Percentiles rank a stretch among this genome's conserved stretches.
Evolutionary conservation across 2,797 vertebrate genomes (phyloP).

Genomic region (Calcarius lapponicus): DNA sequence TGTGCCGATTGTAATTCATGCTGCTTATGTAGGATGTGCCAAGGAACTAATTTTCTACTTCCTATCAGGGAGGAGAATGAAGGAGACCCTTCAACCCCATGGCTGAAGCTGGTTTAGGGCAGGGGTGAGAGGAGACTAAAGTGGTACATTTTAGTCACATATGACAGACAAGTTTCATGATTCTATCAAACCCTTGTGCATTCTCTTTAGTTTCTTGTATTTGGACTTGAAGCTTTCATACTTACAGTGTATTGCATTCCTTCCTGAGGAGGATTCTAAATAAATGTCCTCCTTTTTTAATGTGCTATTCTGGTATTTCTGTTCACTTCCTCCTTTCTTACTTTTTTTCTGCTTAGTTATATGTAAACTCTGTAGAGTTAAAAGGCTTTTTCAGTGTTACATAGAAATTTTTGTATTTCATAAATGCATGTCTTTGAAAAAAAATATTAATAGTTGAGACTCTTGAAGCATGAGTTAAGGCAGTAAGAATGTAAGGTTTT

Average conservation of each 20-base stretch:
- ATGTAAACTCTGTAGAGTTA: neutral
- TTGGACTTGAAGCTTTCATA: neutral
- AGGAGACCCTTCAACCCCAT: neutral
- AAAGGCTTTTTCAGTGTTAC: neutral
- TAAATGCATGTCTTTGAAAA: neutral
- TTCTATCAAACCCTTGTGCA: fast-evolving
- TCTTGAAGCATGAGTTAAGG: neutral
- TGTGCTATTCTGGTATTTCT: neutral
- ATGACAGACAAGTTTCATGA: neutral
- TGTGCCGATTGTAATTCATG: neutral
- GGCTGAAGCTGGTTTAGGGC: neutral
- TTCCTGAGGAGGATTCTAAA: neutral
- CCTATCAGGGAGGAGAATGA: neutral
- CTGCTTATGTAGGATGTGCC: neutral
- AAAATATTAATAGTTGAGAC: neutral
- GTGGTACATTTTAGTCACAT: neutral
- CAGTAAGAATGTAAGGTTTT: neutral
- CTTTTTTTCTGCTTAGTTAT: neutral
- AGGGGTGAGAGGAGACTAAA: neutral
- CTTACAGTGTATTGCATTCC: neutral
- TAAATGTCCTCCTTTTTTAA: neutral
- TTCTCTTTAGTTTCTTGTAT: neutral
- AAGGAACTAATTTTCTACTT: neutral
- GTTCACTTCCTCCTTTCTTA: neutral
- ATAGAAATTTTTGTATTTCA: neutral